Evolutionary conservation across 2,113 vertebrate genomes (phyloP).

Genomic region (Mus pahari): DNA sequence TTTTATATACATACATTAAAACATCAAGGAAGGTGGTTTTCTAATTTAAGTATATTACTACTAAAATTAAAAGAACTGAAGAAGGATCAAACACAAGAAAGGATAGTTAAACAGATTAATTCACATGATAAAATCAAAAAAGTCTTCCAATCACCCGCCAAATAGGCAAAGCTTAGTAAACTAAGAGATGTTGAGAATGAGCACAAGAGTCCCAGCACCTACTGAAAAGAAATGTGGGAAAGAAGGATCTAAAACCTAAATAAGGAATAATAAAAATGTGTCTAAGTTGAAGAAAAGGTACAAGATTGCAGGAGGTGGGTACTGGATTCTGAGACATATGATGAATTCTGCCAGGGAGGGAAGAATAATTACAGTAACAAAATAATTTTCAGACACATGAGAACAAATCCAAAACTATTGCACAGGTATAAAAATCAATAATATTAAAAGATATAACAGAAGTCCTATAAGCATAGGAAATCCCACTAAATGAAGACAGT

Average conservation of each 20-base stretch:
- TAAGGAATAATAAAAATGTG: background rate
- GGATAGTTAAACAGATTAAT: background rate
- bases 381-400: background rate
- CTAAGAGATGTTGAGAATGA: background rate
- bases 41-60: background rate
- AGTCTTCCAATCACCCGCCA: background rate
- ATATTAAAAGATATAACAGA: background rate
- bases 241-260: background rate
- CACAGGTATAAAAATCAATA: constrained; percentile 15
- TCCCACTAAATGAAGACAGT: background rate
- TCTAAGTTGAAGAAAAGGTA: background rate
- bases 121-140: constrained; percentile 5
- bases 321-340: background rate
- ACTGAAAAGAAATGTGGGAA: background rate
- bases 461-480: background rate
- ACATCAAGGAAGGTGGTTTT: background rate
- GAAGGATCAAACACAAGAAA: background rate
- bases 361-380: background rate
- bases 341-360: background rate
- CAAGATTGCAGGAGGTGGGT: background rate
- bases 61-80: background rate
- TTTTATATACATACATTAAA: background rate
- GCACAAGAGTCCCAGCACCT: background rate
- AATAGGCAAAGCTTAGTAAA: constrained; percentile 4
- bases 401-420: background rate